Conservation (phyloP, 2,888 invertebrate species). For the Ormia ochracea region DNA sequence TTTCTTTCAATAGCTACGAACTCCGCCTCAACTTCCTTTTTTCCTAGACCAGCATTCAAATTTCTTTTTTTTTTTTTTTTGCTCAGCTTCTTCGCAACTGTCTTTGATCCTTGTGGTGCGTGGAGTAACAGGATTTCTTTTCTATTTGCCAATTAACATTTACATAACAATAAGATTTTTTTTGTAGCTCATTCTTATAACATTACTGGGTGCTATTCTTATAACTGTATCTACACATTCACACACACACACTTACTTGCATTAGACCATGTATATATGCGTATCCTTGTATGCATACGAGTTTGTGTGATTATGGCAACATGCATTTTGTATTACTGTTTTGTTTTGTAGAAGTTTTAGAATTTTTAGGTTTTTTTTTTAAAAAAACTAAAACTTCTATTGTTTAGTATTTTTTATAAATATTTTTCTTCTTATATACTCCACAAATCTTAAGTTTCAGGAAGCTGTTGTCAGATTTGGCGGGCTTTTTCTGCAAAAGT, state of each 20-base stretch:
- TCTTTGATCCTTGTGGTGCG: constrained; percentile 20
- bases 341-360: background rate
- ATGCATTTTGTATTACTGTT: background rate
- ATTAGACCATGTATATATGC: too few species aligned
- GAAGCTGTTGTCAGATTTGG: constrained; percentile 55
- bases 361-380: constrained; percentile 6
- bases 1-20: background rate
- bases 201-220: constrained; percentile 45
- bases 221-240: constrained; percentile 30
- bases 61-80: too few species aligned
- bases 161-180: constrained; percentile 53
- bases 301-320: too few species aligned
- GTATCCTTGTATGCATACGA: background rate
- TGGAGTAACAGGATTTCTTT: constrained; percentile 46
- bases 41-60: background rate
- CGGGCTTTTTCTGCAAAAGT: constrained; percentile 43
- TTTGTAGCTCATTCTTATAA: constrained; percentile 28
- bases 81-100: background rate
- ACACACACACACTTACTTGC: too few species aligned
- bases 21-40: constrained; percentile 53
- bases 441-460: constrained; percentile 45
- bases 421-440: constrained; percentile 3
- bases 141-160: background rate
- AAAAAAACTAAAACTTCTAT: constrained; percentile 10
- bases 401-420: constrained; percentile 57